Conservation (phyloP, 2,888 invertebrate species). For the Pollenia griseotomentosa region DNA sequence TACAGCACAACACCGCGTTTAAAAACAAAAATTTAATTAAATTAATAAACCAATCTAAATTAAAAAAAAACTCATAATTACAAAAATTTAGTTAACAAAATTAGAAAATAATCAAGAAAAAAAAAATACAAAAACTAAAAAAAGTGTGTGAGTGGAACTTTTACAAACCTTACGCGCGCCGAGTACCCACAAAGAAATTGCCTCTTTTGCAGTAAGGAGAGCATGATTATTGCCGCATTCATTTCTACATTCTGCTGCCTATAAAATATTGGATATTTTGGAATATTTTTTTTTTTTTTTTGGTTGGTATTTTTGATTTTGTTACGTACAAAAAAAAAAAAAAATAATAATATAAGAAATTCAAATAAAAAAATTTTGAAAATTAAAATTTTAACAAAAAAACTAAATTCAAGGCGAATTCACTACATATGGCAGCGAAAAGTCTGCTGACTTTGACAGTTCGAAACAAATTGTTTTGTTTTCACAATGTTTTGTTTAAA, state of each 20-base stretch:
- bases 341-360: neutral
- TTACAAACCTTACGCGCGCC: conserved; percentile 93
- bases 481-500: no score
- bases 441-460: no score
- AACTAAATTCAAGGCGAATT: no score
- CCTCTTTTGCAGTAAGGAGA: conserved; percentile 96
- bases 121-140: conserved; percentile 33
- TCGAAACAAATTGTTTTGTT: no score
- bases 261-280: conserved; percentile 79
- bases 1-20: conserved; percentile 73
- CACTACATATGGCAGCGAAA: no score
- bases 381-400: conserved; percentile 32
- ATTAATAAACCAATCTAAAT: conserved; percentile 52
- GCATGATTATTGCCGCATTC: conserved; percentile 88
- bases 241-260: conserved; percentile 84
- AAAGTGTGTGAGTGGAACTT: conserved; percentile 60
- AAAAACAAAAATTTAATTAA: conserved; percentile 47
- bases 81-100: conserved; percentile 5
- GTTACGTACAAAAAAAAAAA: conserved; percentile 1
- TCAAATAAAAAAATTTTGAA: conserved; percentile 49
- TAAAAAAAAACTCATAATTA: neutral
- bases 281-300: conserved; percentile 56
- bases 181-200: conserved; percentile 96
- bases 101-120: conserved; percentile 26
- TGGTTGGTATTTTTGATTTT: conserved; percentile 51